phyloP scores from a whole-genome alignment of 2,797 vertebrate genomes.

The Gadopsis bispinosus region DNA sequence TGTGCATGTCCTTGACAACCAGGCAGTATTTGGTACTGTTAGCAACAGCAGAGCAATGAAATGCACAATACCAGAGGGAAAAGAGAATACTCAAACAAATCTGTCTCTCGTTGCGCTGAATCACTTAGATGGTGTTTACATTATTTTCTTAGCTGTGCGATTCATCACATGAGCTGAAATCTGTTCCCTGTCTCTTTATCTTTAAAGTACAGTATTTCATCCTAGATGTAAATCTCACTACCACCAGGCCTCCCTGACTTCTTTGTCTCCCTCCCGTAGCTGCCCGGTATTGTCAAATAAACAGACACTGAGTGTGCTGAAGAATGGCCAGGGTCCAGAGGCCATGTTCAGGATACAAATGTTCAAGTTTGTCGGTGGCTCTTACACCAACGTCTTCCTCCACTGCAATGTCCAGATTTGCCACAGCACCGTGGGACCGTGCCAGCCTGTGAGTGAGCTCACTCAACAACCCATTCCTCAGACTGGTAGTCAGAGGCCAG shows the following conservation, averaged over 20 bases:
- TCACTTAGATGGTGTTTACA: slow-evolving; percentile 21
- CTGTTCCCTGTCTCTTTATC: not conserved
- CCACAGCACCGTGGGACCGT: slow-evolving; percentile 74
- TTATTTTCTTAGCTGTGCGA: slow-evolving; percentile 5
- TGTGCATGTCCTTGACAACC: slow-evolving; percentile 81
- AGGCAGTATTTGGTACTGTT: slow-evolving; percentile 71
- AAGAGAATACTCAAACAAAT: slow-evolving; percentile 28
- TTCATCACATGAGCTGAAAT: slow-evolving; percentile 5
- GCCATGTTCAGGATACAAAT: slow-evolving; percentile 86
- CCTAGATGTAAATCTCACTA: slow-evolving; percentile 2
- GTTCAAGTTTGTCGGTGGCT: slow-evolving; percentile 86
- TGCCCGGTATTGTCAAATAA: slow-evolving; percentile 80
- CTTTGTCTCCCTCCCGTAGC: slow-evolving; percentile 57
- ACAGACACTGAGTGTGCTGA: slow-evolving; percentile 80
- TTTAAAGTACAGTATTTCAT: slow-evolving; percentile 21
- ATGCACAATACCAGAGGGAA: slow-evolving; percentile 30
- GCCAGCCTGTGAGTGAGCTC: slow-evolving; percentile 80
- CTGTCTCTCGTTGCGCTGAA: slow-evolving; percentile 13
- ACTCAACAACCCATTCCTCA: slow-evolving; percentile 43
- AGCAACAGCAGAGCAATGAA: slow-evolving; percentile 67
- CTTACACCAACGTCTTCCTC: slow-evolving; percentile 83
- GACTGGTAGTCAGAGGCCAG: slow-evolving; percentile 46
- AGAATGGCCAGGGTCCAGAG: slow-evolving; percentile 82
- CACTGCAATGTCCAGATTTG: slow-evolving; percentile 87
- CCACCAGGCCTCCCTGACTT: slow-evolving; percentile 24